phyloP scores from a whole-genome alignment of 2,113 vertebrate species.

The Ceuthmochares aereus region DNA sequence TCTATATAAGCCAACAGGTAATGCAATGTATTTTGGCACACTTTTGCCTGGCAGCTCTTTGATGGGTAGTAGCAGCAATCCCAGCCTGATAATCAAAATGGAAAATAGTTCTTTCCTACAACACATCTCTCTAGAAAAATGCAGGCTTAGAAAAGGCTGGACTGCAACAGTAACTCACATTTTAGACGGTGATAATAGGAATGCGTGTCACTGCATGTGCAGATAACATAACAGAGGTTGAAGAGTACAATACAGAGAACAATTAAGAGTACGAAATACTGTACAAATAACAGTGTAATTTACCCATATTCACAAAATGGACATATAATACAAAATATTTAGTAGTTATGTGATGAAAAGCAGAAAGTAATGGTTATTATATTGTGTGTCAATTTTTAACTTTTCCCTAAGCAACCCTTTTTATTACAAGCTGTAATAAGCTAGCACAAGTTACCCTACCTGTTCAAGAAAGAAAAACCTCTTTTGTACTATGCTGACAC shows the following conservation, averaged over 20 bases:
- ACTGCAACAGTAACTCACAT: accelerated
- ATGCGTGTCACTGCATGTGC: neutral
- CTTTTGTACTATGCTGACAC: neutral
- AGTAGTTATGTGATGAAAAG: neutral
- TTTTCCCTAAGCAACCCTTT: neutral
- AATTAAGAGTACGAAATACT: neutral
- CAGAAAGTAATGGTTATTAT: neutral
- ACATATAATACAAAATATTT: neutral
- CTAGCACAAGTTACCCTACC: neutral
- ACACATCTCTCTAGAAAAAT: accelerated
- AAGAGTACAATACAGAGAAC: neutral
- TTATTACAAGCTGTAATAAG: neutral
- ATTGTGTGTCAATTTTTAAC: neutral
- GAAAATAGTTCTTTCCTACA: neutral
- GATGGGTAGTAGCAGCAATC: neutral
- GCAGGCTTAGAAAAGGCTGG: neutral
- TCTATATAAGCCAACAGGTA: neutral
- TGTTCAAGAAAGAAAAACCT: neutral
- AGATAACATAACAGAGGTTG: neutral
- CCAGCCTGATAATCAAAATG: neutral
- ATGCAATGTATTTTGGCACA: neutral
- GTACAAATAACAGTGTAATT: neutral
- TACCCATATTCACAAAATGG: neutral
- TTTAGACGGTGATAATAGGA: neutral
- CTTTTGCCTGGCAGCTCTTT: neutral